Evolutionary conservation across 1,140 invertebrate species (phyloP).

Genomic region (Wasmannia auropunctata): DNA sequence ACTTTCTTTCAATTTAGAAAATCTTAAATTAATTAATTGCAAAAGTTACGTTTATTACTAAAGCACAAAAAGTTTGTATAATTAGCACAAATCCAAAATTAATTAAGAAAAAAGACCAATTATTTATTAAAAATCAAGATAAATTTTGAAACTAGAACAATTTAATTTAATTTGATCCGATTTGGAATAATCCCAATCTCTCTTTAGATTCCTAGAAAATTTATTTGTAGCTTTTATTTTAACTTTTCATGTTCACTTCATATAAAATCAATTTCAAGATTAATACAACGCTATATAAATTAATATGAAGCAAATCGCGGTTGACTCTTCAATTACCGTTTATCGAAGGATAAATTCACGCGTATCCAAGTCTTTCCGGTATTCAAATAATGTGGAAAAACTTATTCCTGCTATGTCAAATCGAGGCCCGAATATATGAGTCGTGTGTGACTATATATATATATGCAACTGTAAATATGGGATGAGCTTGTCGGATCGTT

Average conservation of each 20-base stretch:
- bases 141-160: not conserved
- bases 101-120: not conserved
- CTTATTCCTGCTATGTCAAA: not conserved
- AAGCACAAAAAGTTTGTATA: not conserved
- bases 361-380: not conserved
- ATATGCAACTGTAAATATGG: constrained; percentile 1
- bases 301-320: not conserved
- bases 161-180: not conserved
- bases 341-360: not conserved
- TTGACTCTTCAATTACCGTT: not conserved
- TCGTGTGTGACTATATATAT: not conserved
- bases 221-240: not conserved
- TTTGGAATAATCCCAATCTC: not conserved
- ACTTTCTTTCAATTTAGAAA: not conserved
- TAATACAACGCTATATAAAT: not conserved
- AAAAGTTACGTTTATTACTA: not conserved
- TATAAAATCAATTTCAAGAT: not conserved
- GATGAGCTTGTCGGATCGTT: not conserved
- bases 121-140: not conserved
- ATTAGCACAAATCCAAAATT: not conserved
- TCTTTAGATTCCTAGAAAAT: not conserved
- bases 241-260: not conserved
- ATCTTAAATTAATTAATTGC: not conserved
- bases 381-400: not conserved
- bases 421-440: not conserved